These are phyloP conservation scores for Melieria crassipennis DNA, from an alignment of 2,888 invertebrate genomes.

Conservation along the genomic window DNA sequence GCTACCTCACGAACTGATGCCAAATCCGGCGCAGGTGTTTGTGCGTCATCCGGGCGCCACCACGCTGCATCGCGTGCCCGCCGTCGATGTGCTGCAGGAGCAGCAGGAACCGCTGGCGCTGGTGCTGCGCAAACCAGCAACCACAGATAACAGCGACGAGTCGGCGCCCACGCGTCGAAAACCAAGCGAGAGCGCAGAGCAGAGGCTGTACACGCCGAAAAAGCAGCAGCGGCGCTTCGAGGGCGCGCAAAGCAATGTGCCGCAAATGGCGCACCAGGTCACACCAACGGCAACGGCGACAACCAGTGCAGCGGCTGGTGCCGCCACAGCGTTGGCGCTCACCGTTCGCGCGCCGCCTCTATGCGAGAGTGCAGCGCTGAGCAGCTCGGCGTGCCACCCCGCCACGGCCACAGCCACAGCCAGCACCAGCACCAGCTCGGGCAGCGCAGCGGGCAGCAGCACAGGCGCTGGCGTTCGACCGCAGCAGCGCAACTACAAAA, in stretches of 20 bases:
- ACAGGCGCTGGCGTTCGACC: slow-evolving; percentile 57
- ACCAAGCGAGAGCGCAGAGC: neutral
- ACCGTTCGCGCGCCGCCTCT: slow-evolving; percentile 34
- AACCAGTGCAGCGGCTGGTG: neutral
- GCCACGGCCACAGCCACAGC: neutral
- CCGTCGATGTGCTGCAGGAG: slow-evolving; percentile 43
- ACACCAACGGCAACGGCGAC: slow-evolving; percentile 6
- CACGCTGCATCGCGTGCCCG: slow-evolving; percentile 59
- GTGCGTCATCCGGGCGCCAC: slow-evolving; percentile 65
- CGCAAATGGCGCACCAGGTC: slow-evolving; percentile 7
- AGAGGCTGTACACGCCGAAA: neutral
- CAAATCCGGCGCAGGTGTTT: slow-evolving; percentile 65
- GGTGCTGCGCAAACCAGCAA: slow-evolving; percentile 67
- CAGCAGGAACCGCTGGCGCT: slow-evolving; percentile 75
- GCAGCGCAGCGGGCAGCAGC: slow-evolving; percentile 12
- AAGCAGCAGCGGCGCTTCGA: neutral
- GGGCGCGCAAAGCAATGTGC: slow-evolving; percentile 6
- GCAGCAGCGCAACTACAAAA: slow-evolving; percentile 91
- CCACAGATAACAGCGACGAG: slow-evolving; percentile 42
- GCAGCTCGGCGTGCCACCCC: neutral
- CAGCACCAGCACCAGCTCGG: slow-evolving; percentile 10
- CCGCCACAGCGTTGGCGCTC: slow-evolving; percentile 11
- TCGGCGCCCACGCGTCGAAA: too few species aligned
- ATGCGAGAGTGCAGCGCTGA: slow-evolving; percentile 8
- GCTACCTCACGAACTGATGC: slow-evolving; percentile 65